Evolutionary conservation across 2,888 invertebrate species (phyloP).

Genomic region (Cyclophora albipunctata): DNA sequence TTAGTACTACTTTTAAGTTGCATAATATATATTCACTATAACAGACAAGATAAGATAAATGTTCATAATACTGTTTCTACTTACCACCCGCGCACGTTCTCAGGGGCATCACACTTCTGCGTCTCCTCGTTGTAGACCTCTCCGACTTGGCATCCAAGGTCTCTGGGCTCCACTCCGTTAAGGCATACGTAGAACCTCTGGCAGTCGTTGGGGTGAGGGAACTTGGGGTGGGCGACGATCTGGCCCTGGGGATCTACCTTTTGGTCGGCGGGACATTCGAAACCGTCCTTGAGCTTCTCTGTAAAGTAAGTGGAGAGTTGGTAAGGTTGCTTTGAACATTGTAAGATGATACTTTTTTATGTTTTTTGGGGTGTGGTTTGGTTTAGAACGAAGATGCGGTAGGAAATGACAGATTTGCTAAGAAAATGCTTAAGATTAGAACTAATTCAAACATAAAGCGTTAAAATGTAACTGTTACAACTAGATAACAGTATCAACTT

Average conservation of each 20-base stretch:
- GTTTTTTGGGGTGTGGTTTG: too few species aligned
- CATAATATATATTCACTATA: too few species aligned
- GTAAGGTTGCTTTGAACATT: neutral
- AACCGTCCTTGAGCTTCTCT: slow-evolving; percentile 88
- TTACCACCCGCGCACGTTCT: slow-evolving; percentile 93
- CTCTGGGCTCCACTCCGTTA: slow-evolving; percentile 89
- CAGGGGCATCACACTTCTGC: slow-evolving; percentile 90
- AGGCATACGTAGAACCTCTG: slow-evolving; percentile 94
- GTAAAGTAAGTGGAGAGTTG: slow-evolving; percentile 24
- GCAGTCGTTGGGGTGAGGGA: slow-evolving; percentile 89
- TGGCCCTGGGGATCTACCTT: slow-evolving; percentile 81
- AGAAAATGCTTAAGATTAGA: neutral
- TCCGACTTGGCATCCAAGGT: slow-evolving; percentile 88
- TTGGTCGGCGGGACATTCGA: slow-evolving; percentile 85
- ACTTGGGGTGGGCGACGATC: slow-evolving; percentile 87
- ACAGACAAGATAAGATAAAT: too few species aligned
- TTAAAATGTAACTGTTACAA: too few species aligned
- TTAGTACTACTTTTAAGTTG: too few species aligned
- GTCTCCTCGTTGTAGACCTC: slow-evolving; percentile 93
- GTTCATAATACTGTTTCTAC: slow-evolving; percentile 25
- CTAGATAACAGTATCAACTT: neutral
- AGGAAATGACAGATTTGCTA: neutral
- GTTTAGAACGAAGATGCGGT: too few species aligned
- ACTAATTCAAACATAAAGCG: too few species aligned
- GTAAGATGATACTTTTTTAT: too few species aligned